These are phyloP conservation scores for Cataglyphis altisquamis DNA, from an alignment of 2,888 invertebrate genomes.

Conservation along the genomic window DNA sequence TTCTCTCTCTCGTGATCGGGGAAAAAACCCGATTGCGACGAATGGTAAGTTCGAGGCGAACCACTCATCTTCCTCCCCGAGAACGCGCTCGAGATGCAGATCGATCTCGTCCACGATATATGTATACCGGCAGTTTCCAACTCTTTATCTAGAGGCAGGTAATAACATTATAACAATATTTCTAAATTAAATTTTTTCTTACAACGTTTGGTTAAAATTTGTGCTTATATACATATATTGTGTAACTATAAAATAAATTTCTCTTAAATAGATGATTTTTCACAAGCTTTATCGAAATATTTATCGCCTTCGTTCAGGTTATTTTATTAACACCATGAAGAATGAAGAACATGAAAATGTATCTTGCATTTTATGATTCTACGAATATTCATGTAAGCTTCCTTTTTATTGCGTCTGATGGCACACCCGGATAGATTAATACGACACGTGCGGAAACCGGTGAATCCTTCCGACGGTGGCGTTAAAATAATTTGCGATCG, in stretches of 20 bases:
- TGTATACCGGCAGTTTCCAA: background rate
- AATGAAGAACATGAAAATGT: constrained; percentile 23
- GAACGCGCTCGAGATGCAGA: constrained; percentile 75
- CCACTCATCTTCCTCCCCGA: background rate
- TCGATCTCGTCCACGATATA: constrained; percentile 64
- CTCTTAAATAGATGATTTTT: constrained; percentile 5
- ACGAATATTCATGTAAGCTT: constrained; percentile 46
- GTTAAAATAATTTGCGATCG: constrained; percentile 53
- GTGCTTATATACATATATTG: background rate
- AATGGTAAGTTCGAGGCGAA: constrained; percentile 44
- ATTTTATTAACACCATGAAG: constrained; percentile 41
- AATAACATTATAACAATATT: constrained; percentile 2
- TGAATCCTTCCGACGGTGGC: constrained; percentile 37
- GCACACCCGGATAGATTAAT: constrained; percentile 47
- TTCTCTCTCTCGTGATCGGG: constrained; percentile 32
- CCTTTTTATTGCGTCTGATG: constrained; percentile 43
- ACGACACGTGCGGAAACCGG: constrained; percentile 26
- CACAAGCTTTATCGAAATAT: constrained; percentile 36
- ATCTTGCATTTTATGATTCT: constrained; percentile 34
- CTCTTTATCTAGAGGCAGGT: background rate
- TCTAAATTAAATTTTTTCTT: constrained; percentile 8
- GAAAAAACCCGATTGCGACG: constrained; percentile 53
- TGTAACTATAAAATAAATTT: constrained; percentile 24
- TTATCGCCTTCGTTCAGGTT: constrained; percentile 61
- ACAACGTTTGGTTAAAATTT: constrained; percentile 21